phyloP scores from a whole-genome alignment of 2,888 invertebrate species.

The Muschampia staudingeri region DNA sequence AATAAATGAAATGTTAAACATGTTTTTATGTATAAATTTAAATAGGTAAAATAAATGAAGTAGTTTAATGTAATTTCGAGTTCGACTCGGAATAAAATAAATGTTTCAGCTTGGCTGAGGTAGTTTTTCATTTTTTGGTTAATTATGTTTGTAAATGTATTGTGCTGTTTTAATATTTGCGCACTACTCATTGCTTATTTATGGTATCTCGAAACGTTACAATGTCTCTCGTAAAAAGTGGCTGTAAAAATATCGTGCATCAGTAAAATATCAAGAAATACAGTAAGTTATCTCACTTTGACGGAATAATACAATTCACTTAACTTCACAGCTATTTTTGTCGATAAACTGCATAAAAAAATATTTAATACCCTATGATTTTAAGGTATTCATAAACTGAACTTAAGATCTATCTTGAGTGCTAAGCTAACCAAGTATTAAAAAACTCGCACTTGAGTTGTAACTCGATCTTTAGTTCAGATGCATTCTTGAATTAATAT shows the following conservation, averaged over 20 bases:
- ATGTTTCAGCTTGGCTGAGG: constrained; percentile 82
- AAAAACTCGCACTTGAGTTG: too few relatives aligned
- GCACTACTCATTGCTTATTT: constrained; percentile 17
- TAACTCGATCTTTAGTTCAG: background rate
- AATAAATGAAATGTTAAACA: background rate
- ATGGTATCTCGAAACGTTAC: too few relatives aligned
- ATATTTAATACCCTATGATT: too few relatives aligned
- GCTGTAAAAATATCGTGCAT: constrained; percentile 24
- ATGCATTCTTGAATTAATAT: background rate
- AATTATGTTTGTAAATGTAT: constrained; percentile 66
- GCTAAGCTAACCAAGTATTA: too few relatives aligned
- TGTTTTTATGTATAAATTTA: background rate
- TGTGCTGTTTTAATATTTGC: constrained; percentile 38
- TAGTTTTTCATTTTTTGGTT: constrained; percentile 79
- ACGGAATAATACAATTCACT: too few relatives aligned
- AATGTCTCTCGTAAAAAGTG: constrained; percentile 27
- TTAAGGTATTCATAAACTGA: too few relatives aligned
- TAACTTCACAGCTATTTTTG: too few relatives aligned
- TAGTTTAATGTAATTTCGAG: constrained; percentile 70
- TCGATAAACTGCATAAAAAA: background rate
- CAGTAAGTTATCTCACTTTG: too few relatives aligned
- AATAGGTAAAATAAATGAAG: background rate
- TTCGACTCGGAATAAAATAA: constrained; percentile 82
- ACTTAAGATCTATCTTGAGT: too few relatives aligned
- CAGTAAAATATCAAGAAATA: background rate